Evolutionary conservation across 2,797 vertebrate genomes (phyloP).

Genomic region (Tapirus indicus): DNA sequence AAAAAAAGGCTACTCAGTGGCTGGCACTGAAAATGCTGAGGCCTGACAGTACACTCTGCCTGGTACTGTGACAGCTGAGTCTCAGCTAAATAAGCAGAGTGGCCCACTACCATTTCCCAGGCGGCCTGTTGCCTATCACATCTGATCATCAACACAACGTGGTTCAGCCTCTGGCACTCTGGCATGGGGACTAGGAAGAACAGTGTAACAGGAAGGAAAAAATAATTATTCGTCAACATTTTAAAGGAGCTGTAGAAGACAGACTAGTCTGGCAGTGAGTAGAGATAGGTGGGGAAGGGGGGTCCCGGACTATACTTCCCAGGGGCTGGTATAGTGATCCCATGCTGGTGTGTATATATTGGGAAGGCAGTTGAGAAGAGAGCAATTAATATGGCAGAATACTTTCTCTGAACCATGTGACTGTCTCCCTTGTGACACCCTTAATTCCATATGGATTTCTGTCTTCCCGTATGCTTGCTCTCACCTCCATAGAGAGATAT

Average conservation of each 20-base stretch:
- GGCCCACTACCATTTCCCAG: slow-evolving; percentile 31
- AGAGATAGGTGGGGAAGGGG: not conserved
- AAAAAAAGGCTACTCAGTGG: not conserved
- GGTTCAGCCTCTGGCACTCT: slow-evolving; percentile 2
- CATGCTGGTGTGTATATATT: not conserved
- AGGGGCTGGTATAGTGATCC: not conserved
- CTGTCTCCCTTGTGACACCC: not conserved
- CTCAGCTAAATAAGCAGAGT: slow-evolving; percentile 40
- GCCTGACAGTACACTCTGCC: not conserved
- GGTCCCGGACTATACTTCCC: not conserved
- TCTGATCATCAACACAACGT: slow-evolving; percentile 44
- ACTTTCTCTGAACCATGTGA: not conserved
- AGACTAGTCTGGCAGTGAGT: not conserved
- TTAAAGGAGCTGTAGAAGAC: not conserved
- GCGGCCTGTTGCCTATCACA: not conserved
- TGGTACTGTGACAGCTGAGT: slow-evolving; percentile 7
- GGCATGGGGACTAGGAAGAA: not conserved
- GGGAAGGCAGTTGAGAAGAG: not conserved
- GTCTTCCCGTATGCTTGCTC: not conserved
- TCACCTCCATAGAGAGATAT: not conserved
- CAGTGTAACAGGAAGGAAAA: slow-evolving; percentile 29
- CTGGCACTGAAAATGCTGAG: slow-evolving; percentile 38
- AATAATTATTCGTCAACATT: not conserved
- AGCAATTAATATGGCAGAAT: not conserved
- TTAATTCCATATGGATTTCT: slow-evolving; percentile 22